Base-by-base conservation (phyloP, 2,113 vertebrate genomes). In the Romanogobio albipinnatus region DNA sequence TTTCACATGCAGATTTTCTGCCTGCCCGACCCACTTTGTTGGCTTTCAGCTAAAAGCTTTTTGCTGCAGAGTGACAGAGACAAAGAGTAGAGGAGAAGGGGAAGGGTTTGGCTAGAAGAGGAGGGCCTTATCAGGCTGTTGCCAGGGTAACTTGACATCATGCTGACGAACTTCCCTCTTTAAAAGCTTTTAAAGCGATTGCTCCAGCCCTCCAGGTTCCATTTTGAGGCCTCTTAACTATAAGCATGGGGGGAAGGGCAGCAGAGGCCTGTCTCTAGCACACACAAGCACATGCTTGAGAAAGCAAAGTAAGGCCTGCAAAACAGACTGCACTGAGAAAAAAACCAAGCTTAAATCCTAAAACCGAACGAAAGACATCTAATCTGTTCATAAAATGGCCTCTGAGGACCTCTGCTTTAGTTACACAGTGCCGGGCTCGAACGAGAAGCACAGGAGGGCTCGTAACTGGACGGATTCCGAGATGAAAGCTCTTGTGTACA, bases 141-240 rank as follows among this genome's bases (percentile, higher is more conserved):
- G 95, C 97, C 96, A 96, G 92, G 97, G 97, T 94, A 97, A 99
- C 97, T 95, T 98, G 97, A 99, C 97, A 98, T 98, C 97, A 97
- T 94, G 87, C 95, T 99, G 97, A 98, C 98, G 97, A 94, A 93
- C 97, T 95, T 93, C 96, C 94, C 95, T 94, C 95, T 96, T 96
- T 99, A 99, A 99, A 99, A 99, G 97, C 97, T 99, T 99, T 99
- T 99, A 87, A 89, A 98, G 98, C 97, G 97, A 98, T 98, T 97
- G 95, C 95, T 95, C 96, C 97, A 95, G 96, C 97, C 94, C 85
- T 88, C 95, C 96, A 97, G 96, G 97, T 96, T 97, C 97, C 96
- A 98, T 98, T 98, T 99, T 96, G 96, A 97, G 96, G 94, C 92
- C 94, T 96, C 96, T 96, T 96, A 96, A 96, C 94, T 93, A 29